These are phyloP conservation scores for Calyptomena viridis DNA, from an alignment of 2,113 vertebrate species.

Conservation along the genomic window DNA sequence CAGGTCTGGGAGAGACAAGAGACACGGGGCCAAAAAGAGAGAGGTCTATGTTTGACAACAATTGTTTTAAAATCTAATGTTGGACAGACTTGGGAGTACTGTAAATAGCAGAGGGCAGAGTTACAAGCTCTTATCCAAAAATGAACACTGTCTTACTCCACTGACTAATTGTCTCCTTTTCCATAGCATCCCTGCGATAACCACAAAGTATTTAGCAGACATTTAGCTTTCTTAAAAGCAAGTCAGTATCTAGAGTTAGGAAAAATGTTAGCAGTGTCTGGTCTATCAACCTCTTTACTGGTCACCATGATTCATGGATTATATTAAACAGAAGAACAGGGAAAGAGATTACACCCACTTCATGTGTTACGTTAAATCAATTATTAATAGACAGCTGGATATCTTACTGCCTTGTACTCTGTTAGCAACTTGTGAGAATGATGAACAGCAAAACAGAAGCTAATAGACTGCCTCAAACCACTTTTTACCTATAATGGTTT, in stretches of 20 bases:
- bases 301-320: background rate
- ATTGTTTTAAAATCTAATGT: background rate
- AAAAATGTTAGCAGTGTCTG: background rate
- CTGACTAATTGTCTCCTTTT: background rate
- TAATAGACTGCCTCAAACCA: background rate
- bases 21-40: background rate
- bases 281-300: background rate
- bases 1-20: background rate
- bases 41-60: background rate
- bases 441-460: background rate
- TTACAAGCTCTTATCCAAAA: background rate
- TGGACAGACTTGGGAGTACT: background rate
- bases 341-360: conserved; percentile 1
- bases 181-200: background rate
- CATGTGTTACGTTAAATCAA: conserved; percentile 15
- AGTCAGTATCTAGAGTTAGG: background rate
- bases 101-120: background rate
- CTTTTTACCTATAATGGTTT: background rate
- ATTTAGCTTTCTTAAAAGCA: background rate
- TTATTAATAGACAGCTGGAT: conserved; percentile 26
- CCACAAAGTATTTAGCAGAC: background rate
- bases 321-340: background rate
- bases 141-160: background rate
- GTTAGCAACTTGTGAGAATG: background rate
- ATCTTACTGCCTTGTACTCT: background rate